These are phyloP conservation scores for Scaptomyza graminum DNA, from an alignment of 1,140 invertebrate genomes.

Conservation along the genomic window DNA sequence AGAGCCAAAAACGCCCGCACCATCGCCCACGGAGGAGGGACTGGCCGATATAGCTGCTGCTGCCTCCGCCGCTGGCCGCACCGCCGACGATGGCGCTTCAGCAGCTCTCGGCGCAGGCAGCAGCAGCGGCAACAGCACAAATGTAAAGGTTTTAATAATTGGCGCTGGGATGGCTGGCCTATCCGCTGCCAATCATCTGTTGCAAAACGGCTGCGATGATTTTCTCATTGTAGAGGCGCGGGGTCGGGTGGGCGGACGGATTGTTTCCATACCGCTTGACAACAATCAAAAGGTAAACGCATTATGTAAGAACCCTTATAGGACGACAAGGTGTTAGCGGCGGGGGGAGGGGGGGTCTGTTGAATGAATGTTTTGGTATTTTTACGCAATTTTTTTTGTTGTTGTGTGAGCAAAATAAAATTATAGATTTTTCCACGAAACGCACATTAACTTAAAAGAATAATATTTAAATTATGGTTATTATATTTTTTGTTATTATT, in stretches of 20 bases:
- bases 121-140: slow-evolving; percentile 38
- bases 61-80: slow-evolving; percentile 22
- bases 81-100: slow-evolving; percentile 4
- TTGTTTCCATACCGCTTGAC: slow-evolving; percentile 90
- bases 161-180: slow-evolving; percentile 94
- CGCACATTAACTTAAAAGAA: not conserved
- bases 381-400: slow-evolving; percentile 3
- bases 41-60: slow-evolving; percentile 36
- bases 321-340: no score
- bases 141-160: slow-evolving; percentile 90
- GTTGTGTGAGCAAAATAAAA: slow-evolving; percentile 35
- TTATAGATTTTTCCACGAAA: slow-evolving; percentile 74
- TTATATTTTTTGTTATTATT: no score
- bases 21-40: slow-evolving; percentile 73
- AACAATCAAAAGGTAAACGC: slow-evolving; percentile 84
- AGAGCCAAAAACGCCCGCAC: slow-evolving; percentile 72
- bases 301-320: slow-evolving; percentile 59
- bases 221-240: slow-evolving; percentile 92
- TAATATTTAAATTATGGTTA: no score
- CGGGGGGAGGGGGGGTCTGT: not conserved
- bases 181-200: slow-evolving; percentile 92
- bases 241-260: slow-evolving; percentile 91
- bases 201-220: slow-evolving; percentile 91
- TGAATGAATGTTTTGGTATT: slow-evolving; percentile 28
- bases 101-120: slow-evolving; percentile 16